phyloP scores from a whole-genome alignment of 2,113 vertebrate genomes.

The Halcyon malimbica region DNA sequence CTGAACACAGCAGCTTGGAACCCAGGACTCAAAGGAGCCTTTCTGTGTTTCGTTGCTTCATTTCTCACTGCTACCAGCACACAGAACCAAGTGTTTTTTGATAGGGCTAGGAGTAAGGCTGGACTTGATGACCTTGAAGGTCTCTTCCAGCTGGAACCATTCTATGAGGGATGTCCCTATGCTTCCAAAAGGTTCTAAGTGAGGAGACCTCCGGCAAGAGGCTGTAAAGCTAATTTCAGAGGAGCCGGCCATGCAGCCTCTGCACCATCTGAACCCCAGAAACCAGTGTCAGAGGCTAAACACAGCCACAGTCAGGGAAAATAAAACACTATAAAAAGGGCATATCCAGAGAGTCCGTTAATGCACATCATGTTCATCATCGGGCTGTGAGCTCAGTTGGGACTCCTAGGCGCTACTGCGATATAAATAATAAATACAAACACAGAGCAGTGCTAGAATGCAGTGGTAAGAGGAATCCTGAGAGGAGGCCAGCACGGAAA shows the following conservation, averaged over 20 bases:
- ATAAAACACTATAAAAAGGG: background rate
- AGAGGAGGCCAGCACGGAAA: constrained; percentile 33
- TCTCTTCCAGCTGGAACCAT: too few species aligned
- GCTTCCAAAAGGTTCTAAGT: background rate
- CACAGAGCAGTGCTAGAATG: background rate
- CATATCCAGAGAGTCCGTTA: background rate
- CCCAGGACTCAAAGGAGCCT: background rate
- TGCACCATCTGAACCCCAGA: background rate
- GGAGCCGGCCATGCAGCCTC: background rate
- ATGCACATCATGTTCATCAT: background rate
- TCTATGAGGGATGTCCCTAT: background rate
- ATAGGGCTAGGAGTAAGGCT: too few species aligned
- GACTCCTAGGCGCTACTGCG: constrained; percentile 18
- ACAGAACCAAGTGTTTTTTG: background rate
- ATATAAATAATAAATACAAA: constrained; percentile 57
- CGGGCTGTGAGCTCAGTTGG: constrained; percentile 12
- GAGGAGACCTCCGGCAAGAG: background rate
- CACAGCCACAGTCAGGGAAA: background rate
- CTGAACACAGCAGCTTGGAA: background rate
- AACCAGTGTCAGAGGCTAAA: background rate
- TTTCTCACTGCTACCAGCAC: background rate
- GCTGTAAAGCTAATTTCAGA: background rate
- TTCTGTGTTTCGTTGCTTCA: background rate
- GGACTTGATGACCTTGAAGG: too few species aligned
- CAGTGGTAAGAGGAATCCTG: constrained; percentile 44